Base-by-base conservation (phyloP, 1,140 invertebrate genomes). In the Drosophila ananassae region DNA sequence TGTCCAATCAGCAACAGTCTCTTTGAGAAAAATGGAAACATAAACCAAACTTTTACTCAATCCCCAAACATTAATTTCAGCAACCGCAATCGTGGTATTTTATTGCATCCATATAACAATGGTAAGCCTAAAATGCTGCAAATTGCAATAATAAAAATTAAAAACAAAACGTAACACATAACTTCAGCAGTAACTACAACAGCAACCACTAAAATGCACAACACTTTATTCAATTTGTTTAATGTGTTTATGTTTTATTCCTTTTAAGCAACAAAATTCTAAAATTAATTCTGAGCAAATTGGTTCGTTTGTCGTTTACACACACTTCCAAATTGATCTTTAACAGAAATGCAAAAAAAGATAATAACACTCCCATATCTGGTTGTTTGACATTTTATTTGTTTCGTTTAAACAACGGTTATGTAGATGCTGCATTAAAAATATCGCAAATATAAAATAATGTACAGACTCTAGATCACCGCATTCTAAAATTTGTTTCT, bases 41-140 rank as follows among this genome's bases (percentile, higher is more conserved):
- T 55, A 80, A 66, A 77, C 64, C 53, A 63, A 81, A 74, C 76
- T 82, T 71, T 81, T 90, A 81, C 79, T 90, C 76, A 90, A 89
- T 72, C 71, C 72, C 78, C 67, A 50, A 90, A 89, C 82, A 90
- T 76, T 89, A 90, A 90, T 90, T 91, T 80, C 90, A 91, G 90
- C 90, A 91, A 89, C 80, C 92, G 90, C 92, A 93, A 93, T 92
- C 91, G 92, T 92, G 93, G 92, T 92, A 90, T 91, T 85, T 93
- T 93, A 91, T 93, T 93, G 81, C 92, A 93, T 92, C 93, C 93
- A 87, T 92, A 93, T 91, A 93, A 93, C 90, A 93, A 93, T 91
- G 93, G 93, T 93, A 93, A 93, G 93, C 84, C 82, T 77, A 85
- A 78, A 89, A 85, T 85, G 81, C 81, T 81, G 81, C 83, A 82